These are phyloP conservation scores for Columbina picui DNA, from an alignment of 2,113 vertebrate species.

Conservation along the genomic window DNA sequence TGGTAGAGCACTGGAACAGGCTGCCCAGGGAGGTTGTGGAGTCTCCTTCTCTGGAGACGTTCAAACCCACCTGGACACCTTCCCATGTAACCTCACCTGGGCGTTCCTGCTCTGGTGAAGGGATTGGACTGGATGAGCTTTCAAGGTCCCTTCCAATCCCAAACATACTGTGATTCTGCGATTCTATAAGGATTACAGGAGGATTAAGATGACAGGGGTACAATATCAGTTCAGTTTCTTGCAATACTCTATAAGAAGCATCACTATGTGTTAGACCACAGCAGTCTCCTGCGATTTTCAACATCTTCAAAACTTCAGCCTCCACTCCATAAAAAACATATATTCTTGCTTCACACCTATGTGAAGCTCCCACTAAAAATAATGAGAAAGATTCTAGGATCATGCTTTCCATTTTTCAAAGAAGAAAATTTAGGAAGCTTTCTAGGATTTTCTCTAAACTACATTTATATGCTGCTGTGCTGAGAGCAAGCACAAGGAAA, in stretches of 20 bases:
- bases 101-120: no score
- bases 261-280: not conserved
- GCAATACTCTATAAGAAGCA: not conserved
- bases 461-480: not conserved
- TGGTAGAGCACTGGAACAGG: no score
- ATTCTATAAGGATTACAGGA: not conserved
- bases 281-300: not conserved
- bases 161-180: no score
- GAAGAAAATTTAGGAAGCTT: not conserved
- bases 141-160: no score
- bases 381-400: not conserved
- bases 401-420: not conserved
- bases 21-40: no score
- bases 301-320: not conserved
- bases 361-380: not conserved
- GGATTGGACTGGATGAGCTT: no score
- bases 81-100: no score
- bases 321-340: fast-evolving
- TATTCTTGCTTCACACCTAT: not conserved
- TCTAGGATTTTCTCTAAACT: conserved; percentile 10
- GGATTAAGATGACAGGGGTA: not conserved
- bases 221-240: not conserved
- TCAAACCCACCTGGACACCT: no score
- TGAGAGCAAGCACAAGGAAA: conserved; percentile 14
- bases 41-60: no score